Evolutionary conservation across 1,140 invertebrate genomes (phyloP).

Genomic region (Drosophila sulfurigaster): DNA sequence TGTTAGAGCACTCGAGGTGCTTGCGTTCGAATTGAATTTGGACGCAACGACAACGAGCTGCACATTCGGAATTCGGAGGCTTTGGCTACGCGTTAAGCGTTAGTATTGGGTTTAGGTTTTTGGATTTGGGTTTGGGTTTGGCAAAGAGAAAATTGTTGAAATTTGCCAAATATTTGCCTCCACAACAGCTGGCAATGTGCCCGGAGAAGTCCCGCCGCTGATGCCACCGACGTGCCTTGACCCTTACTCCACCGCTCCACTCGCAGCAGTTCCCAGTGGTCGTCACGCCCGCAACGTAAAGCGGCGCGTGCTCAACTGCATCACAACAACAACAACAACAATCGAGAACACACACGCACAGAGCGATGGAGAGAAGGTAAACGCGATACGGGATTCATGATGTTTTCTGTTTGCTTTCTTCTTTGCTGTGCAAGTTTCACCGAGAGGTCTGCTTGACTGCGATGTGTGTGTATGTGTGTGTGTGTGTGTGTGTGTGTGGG

Average conservation of each 20-base stretch:
- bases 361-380: constrained; percentile 24
- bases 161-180: constrained; percentile 55
- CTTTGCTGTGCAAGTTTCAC: constrained; percentile 14
- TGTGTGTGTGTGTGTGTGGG: background rate
- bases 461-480: background rate
- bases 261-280: constrained; percentile 5
- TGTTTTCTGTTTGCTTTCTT: constrained; percentile 46
- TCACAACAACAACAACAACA: constrained; percentile 31
- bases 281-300: constrained; percentile 76
- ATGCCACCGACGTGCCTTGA: background rate
- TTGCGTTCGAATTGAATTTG: constrained; percentile 5
- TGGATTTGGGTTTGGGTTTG: constrained; percentile 14
- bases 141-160: constrained; percentile 62
- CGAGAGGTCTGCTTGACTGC: background rate
- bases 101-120: background rate
- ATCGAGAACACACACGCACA: constrained; percentile 3
- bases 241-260: background rate
- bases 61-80: background rate
- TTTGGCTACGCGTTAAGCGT: constrained; percentile 6
- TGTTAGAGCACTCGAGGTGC: too few relatives aligned
- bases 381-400: constrained; percentile 46
- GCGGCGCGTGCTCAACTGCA: constrained; percentile 75
- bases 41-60: too few relatives aligned
- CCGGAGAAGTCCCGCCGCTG: background rate
- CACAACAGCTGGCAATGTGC: constrained; percentile 17